These are phyloP conservation scores for Chaetura pelagica DNA, from an alignment of 2,113 vertebrate genomes.

Conservation along the genomic window DNA sequence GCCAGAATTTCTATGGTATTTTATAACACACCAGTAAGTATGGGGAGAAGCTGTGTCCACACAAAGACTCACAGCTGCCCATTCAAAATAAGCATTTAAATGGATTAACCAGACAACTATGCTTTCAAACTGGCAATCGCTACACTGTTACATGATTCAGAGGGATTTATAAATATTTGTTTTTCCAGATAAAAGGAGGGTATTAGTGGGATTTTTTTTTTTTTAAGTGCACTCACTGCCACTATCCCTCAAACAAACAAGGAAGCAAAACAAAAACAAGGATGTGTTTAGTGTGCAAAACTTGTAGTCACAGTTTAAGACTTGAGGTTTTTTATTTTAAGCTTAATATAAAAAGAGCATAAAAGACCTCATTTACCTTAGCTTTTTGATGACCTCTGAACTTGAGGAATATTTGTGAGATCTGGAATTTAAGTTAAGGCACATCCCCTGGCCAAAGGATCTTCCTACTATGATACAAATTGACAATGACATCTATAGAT, in stretches of 20 bases:
- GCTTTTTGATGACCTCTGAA: background rate
- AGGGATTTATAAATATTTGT: conserved; percentile 47
- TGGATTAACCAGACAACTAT: conserved; percentile 36
- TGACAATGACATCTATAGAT: background rate
- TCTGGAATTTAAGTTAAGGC: background rate
- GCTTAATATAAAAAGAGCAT: background rate
- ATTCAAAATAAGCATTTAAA: conserved; percentile 52
- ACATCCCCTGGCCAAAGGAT: background rate
- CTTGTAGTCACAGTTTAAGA: background rate
- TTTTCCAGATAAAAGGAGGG: conserved; percentile 29
- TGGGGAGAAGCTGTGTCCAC: background rate
- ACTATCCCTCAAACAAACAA: conserved; percentile 5
- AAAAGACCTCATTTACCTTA: background rate
- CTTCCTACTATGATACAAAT: background rate
- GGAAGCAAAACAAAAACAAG: background rate
- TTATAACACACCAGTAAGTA: background rate
- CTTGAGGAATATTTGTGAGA: background rate
- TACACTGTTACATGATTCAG: conserved; percentile 13
- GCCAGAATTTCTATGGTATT: background rate
- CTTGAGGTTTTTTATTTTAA: background rate
- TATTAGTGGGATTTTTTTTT: background rate
- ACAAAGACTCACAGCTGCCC: conserved; percentile 31
- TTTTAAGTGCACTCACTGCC: background rate
- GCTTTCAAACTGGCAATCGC: background rate
- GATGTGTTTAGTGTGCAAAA: background rate